A percentile compares a stretch with the other conserved stretches of the same genome.
phyloP scores from a whole-genome alignment of 2,888 invertebrate species.

The Napeogenes inachia region DNA sequence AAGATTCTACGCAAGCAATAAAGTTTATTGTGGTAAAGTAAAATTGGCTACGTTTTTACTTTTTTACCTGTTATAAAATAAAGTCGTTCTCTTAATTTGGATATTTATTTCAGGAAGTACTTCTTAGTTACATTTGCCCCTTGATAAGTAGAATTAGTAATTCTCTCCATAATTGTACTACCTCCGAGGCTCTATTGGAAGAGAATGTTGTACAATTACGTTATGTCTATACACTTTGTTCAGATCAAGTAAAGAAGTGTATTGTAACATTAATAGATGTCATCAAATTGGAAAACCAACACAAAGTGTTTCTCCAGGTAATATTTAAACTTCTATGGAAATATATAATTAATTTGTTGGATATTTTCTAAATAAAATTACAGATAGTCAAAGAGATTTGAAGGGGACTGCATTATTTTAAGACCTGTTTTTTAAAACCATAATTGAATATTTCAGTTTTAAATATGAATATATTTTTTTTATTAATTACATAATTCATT shows the following conservation, averaged over 20 bases:
- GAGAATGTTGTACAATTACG: conserved; percentile 39
- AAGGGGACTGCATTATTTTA: no score
- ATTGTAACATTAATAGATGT: conserved; percentile 56
- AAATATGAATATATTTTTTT: conserved; percentile 2
- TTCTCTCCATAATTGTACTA: conserved; percentile 37
- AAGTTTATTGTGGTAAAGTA: conserved; percentile 49
- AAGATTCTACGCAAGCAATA: conserved; percentile 46
- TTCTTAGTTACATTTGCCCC: conserved; percentile 51
- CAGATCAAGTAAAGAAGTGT: conserved; percentile 66
- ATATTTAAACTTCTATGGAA: conserved; percentile 10
- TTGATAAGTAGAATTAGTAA: conserved; percentile 44
- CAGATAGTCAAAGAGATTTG: no score
- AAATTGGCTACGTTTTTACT: background rate
- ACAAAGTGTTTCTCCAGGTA: conserved; percentile 49
- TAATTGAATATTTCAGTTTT: background rate
- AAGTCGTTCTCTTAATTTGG: conserved; percentile 1
- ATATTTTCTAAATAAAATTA: no score
- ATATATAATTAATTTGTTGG: no score
- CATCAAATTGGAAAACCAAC: conserved; percentile 54
- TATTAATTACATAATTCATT: no score
- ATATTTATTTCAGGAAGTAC: conserved; percentile 43
- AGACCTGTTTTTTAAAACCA: no score
- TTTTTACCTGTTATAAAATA: background rate
- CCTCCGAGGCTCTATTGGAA: conserved; percentile 28
- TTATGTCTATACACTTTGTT: conserved; percentile 56